Evolutionary conservation across 2,888 invertebrate species (phyloP).

Genomic region (Linnaemya vulpina): DNA sequence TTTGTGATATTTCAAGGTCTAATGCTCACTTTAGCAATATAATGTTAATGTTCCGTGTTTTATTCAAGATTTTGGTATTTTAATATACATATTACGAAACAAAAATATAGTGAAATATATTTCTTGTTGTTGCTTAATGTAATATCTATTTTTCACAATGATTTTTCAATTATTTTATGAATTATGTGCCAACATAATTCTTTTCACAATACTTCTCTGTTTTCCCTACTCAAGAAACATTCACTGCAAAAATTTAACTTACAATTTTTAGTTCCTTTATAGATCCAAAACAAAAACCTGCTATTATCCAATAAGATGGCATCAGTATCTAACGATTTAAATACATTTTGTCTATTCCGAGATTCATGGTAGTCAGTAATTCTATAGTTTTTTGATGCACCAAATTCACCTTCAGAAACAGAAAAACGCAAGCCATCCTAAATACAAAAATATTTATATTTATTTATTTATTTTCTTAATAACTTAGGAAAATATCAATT

Average conservation of each 20-base stretch:
- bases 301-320: conserved; percentile 73
- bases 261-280: conserved; percentile 41
- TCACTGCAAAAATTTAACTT: conserved; percentile 21
- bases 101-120: no score
- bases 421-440: conserved; percentile 85
- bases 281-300: conserved; percentile 12
- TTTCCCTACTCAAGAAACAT: background rate
- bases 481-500: no score
- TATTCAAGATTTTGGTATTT: no score
- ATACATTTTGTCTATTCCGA: background rate
- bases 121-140: no score
- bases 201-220: background rate
- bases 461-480: background rate
- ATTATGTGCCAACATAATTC: no score
- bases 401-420: conserved; percentile 81
- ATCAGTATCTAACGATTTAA: conserved; percentile 65
- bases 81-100: no score
- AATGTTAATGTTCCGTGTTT: no score
- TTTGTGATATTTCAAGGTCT: no score
- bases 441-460: background rate
- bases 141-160: no score
- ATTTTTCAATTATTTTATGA: no score
- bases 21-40: no score
- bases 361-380: conserved; percentile 72
- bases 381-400: conserved; percentile 31